Base-by-base conservation (phyloP, 2,797 vertebrate genomes). In the Australoheros facetus region DNA sequence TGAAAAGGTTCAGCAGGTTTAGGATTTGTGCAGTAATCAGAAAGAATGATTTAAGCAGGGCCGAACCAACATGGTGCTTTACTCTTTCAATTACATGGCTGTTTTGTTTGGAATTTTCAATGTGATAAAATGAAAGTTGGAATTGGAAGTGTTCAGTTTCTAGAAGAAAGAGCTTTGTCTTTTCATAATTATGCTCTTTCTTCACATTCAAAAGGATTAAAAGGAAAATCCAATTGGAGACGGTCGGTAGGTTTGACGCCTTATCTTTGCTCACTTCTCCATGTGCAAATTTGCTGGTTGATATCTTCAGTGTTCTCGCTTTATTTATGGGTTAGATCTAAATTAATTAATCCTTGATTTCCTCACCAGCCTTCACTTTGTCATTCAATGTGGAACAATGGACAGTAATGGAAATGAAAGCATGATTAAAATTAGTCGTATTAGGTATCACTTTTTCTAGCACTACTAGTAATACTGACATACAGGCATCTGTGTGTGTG, bases 161-260 rank as follows among this genome's bases (percentile, higher is more conserved):
- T 21, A 32, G 73, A 85, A 85, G 72, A 87, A 81, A 83, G 62
- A 66, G 23, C 62, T 48, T 66, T 48, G 62, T 88, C 56, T 83
- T 81, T 23, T 80, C 9, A 56, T 90, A 77, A 90, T 90, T 88
- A 77, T 77, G 13, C 80, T 85, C 82, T 79, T 79, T 86, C 66
- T 76, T 82, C 51, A 28, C 10, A 30, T 78, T 89, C 45, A 83
- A 80, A 81, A 51, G 69, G 79, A 83, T 85, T 75, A 86, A n/a
- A 83, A 21, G 80, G 74, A 86, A 82, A 87, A 84, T 85, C 81
- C 78, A 86, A 86, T 82, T 80, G 78, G 79, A 82, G 83, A 82
- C 30, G 70, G 53, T 74, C 56, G 83, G 84, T 66, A 54, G 81
- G 73, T 90, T 80, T 60, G 71, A 71, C 21, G 55, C 64, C 73